Conservation (phyloP, 2,888 invertebrate genomes). For the Frankliniella intonsa region DNA sequence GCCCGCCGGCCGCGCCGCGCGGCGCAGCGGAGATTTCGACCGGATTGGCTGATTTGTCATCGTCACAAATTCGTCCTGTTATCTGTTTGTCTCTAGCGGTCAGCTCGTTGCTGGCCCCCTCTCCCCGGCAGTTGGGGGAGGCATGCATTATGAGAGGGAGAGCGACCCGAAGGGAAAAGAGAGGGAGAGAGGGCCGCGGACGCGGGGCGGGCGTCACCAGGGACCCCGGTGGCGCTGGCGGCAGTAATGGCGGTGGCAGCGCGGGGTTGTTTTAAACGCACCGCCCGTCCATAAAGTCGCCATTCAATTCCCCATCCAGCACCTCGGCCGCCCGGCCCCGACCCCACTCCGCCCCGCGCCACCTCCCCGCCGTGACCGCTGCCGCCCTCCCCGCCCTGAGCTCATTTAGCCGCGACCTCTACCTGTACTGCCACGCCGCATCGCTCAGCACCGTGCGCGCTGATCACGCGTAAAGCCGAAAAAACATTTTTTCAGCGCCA, state of each 20-base stretch:
- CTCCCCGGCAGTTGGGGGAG: neutral
- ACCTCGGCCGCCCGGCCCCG: neutral
- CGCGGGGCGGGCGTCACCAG: neutral
- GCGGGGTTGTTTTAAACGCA: neutral
- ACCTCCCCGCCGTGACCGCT: neutral
- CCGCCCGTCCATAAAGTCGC: neutral
- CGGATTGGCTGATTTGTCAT: neutral
- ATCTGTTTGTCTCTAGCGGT: too few relatives aligned
- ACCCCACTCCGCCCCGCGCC: neutral
- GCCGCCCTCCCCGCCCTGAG: neutral
- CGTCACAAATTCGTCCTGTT: neutral
- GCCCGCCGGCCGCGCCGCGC: neutral
- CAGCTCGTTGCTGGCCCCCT: neutral
- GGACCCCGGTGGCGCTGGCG: neutral
- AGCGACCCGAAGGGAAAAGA: neutral
- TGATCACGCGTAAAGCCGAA: neutral
- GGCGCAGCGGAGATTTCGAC: neutral
- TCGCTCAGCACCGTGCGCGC: neutral
- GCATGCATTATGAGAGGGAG: neutral
- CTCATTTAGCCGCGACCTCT: neutral
- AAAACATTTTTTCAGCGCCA: too few relatives aligned
- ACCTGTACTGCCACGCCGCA: too few relatives aligned
- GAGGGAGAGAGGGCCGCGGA: neutral
- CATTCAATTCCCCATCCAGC: conserved; percentile 4
- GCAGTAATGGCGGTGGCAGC: too few relatives aligned